Conservation (phyloP, 2,797 vertebrate species). For the Premnoplex brunnescens region DNA sequence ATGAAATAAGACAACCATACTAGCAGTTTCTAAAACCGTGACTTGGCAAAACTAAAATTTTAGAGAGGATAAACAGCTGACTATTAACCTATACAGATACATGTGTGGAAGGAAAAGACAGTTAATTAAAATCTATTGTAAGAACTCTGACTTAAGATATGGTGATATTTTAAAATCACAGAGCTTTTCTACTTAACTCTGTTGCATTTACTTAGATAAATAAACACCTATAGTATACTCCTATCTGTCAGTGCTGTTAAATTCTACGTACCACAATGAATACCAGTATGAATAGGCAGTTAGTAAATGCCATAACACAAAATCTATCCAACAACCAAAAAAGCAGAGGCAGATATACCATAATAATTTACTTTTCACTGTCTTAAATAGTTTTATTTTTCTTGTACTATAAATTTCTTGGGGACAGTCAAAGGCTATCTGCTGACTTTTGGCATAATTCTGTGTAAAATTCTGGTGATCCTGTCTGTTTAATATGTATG, state of each 20-base stretch:
- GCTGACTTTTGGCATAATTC: neutral
- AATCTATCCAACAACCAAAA: neutral
- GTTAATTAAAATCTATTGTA: neutral
- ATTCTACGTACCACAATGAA: neutral
- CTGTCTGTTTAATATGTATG: fast-evolving
- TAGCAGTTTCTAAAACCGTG: neutral
- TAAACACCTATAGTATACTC: neutral
- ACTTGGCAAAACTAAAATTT: neutral
- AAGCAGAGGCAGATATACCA: neutral
- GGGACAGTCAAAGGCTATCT: neutral
- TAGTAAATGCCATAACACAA: neutral
- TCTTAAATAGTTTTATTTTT: neutral
- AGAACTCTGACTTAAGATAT: neutral
- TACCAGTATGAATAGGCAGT: neutral
- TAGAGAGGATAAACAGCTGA: neutral
- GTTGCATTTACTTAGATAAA: neutral
- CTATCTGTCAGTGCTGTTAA: neutral
- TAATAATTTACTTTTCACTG: neutral
- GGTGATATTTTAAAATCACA: neutral
- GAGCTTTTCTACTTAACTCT: neutral
- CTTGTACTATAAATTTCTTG: neutral
- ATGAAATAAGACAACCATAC: neutral
- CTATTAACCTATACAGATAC: neutral
- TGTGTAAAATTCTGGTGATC: neutral
- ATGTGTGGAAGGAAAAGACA: neutral